Evolutionary conservation across 64 coral and sea anemone genomes (phyloP).

Genomic region (Porites lutea): DNA sequence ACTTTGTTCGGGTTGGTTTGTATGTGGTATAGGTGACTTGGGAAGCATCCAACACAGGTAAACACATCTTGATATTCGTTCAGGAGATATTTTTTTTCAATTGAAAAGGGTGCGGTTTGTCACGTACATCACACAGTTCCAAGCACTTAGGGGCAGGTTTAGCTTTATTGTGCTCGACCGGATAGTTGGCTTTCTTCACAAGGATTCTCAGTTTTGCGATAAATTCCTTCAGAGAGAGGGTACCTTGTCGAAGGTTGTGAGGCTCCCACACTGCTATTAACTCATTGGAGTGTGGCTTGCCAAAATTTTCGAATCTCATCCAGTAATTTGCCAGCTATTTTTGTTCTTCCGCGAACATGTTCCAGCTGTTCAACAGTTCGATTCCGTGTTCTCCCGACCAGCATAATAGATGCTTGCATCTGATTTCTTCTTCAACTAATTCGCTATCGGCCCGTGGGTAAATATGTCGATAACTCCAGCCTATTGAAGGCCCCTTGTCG

Average conservation of each 20-base stretch:
- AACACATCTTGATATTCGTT: too few species aligned
- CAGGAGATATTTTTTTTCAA: too few species aligned
- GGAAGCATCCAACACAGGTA: too few species aligned
- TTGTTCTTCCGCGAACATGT: constrained; percentile 42
- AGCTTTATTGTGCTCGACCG: background rate
- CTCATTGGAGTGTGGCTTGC: constrained; percentile 68
- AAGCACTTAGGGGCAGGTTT: too few species aligned
- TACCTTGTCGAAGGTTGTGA: constrained; percentile 45
- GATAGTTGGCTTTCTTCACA: constrained; percentile 53
- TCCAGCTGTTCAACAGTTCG: background rate
- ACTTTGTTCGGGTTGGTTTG: too few species aligned
- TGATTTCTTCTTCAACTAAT: too few species aligned
- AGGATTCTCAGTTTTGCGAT: constrained; percentile 39
- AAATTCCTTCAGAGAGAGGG: constrained; percentile 55
- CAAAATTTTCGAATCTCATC: background rate
- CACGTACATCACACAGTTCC: too few species aligned
- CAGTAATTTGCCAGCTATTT: constrained; percentile 38
- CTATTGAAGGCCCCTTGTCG: constrained; percentile 24
- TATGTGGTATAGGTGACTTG: too few species aligned
- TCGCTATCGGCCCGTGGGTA: background rate
- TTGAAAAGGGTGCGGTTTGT: too few species aligned
- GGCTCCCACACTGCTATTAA: constrained; percentile 64
- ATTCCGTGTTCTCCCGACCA: too few species aligned
- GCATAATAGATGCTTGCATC: too few species aligned
- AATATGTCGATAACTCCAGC: constrained; percentile 9